phyloP scores from a whole-genome alignment of 2,797 vertebrate species.

The Masticophis lateralis region DNA sequence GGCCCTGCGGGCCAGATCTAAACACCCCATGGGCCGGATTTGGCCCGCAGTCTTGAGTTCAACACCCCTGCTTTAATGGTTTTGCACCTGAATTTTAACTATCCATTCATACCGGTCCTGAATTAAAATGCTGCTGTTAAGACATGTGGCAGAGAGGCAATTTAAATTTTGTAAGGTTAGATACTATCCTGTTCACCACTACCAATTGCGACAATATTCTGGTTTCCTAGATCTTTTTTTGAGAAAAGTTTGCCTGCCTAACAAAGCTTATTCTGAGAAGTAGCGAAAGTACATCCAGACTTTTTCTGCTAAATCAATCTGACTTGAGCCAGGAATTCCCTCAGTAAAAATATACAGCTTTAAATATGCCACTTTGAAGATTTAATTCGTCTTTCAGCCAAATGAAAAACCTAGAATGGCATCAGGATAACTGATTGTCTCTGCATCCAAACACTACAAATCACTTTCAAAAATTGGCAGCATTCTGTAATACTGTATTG shows the following conservation, averaged over 20 bases:
- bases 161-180: background rate
- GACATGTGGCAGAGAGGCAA: no score
- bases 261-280: background rate
- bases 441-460: slow-evolving; percentile 20
- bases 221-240: background rate
- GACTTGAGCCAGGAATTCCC: no score
- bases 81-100: background rate
- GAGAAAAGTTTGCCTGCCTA: background rate
- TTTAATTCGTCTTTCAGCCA: background rate
- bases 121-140: no score
- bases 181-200: background rate
- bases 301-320: background rate
- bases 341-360: background rate
- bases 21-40: no score
- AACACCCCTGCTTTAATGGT: no score
- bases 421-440: background rate
- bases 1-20: no score
- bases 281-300: background rate
- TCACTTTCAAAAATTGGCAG: background rate
- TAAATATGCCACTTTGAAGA: background rate
- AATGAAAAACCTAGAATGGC: background rate
- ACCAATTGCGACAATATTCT: background rate
- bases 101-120: no score
- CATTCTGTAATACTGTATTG: background rate
- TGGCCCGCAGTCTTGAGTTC: no score